These are phyloP conservation scores for Morus bassanus DNA, from an alignment of 2,797 vertebrate species.

Conservation along the genomic window DNA sequence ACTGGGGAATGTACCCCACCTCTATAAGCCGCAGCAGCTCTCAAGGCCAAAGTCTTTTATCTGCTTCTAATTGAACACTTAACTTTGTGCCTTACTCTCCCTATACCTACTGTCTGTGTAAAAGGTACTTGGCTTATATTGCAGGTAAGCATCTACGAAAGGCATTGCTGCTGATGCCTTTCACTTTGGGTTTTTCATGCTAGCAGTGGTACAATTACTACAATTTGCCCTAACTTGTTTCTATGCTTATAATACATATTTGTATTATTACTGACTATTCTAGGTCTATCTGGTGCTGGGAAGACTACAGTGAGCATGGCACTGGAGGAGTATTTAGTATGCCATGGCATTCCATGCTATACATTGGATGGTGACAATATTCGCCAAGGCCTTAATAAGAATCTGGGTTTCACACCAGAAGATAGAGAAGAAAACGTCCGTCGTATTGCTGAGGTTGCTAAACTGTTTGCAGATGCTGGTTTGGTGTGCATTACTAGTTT, in stretches of 20 bases:
- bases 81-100: neutral
- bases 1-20: neutral
- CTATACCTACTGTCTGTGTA: neutral
- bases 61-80: neutral
- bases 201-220: neutral
- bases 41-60: neutral
- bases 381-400: slow-evolving; percentile 97
- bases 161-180: neutral
- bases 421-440: slow-evolving; percentile 97
- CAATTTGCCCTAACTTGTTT: neutral
- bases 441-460: slow-evolving; percentile 95
- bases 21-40: neutral
- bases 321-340: slow-evolving; percentile 95
- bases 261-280: neutral
- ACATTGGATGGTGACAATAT: slow-evolving; percentile 98
- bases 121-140: neutral
- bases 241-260: neutral
- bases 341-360: slow-evolving; percentile 97
- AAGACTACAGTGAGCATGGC: slow-evolving; percentile 99
- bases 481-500: slow-evolving; percentile 97
- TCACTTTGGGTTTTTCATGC: neutral
- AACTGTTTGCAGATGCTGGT: slow-evolving; percentile 96
- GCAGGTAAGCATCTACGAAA: neutral
- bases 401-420: slow-evolving; percentile 94
- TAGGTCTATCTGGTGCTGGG: slow-evolving; percentile 96